Evolutionary conservation across 1,140 invertebrate species (phyloP).

Genomic region (Procambarus clarkii): DNA sequence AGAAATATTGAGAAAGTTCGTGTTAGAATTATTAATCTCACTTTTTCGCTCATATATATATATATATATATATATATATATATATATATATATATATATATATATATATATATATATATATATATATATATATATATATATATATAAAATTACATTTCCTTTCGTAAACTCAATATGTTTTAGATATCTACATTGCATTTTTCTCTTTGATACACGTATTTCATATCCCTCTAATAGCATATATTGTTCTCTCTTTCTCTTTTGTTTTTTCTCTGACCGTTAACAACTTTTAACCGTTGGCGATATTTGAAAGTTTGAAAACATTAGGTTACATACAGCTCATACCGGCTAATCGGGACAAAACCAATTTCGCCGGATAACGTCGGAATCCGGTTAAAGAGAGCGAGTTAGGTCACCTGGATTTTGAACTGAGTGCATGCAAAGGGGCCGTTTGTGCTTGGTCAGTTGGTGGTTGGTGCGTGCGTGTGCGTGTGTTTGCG

Average conservation of each 20-base stretch:
- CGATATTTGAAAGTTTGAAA: background rate
- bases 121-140: constrained; percentile 13
- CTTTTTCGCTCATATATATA: too few species aligned
- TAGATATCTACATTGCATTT: too few species aligned
- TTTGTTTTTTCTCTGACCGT: background rate
- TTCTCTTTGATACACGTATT: too few species aligned
- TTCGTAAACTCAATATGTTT: too few species aligned
- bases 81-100: constrained; percentile 1
- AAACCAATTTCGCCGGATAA: background rate
- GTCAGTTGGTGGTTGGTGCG: too few species aligned
- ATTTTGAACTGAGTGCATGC: too few species aligned
- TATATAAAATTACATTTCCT: background rate
- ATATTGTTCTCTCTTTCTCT: too few species aligned
- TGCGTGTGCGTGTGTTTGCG: too few species aligned
- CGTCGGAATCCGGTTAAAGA: background rate
- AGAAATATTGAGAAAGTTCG: too few species aligned
- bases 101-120: constrained; percentile 12
- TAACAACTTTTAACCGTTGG: background rate
- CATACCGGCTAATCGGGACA: background rate
- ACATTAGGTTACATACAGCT: constrained; percentile 12
- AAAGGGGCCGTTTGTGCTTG: too few species aligned
- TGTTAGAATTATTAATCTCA: too few species aligned
- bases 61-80: background rate
- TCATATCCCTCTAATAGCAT: too few species aligned
- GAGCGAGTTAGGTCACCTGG: background rate